Conservation (phyloP, 2,888 invertebrate genomes). For the Drosophila koepferae region DNA sequence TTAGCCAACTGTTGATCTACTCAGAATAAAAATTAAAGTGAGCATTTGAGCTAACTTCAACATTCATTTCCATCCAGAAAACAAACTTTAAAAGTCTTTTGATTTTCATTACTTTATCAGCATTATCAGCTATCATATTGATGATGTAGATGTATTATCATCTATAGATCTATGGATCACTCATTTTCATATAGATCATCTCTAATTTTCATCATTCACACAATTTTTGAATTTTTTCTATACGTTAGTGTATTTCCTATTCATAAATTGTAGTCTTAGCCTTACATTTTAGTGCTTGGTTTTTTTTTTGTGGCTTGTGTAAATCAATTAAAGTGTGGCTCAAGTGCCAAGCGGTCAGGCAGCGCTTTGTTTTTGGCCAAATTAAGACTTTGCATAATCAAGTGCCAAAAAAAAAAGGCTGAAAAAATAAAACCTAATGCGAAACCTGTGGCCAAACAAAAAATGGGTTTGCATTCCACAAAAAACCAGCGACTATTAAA, state of each 20-base stretch:
- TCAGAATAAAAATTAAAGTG: no score
- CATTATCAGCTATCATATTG: no score
- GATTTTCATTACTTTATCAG: no score
- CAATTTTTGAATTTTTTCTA: neutral
- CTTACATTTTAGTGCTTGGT: neutral
- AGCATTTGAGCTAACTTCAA: no score
- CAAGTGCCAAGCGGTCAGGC: slow-evolving; percentile 32
- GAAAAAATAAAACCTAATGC: slow-evolving; percentile 13
- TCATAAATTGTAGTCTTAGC: neutral
- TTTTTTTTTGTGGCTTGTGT: slow-evolving; percentile 27
- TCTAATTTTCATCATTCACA: no score
- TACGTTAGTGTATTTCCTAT: slow-evolving; percentile 3
- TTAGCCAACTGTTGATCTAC: no score
- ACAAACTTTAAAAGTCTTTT: no score
- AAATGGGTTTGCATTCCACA: slow-evolving; percentile 30
- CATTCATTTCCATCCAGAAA: no score
- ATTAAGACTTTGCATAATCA: slow-evolving; percentile 78
- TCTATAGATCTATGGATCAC: no score
- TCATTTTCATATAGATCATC: neutral
- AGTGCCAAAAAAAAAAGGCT: slow-evolving; percentile 35
- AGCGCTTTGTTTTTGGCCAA: slow-evolving; percentile 41
- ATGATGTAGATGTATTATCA: no score
- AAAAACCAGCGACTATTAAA: slow-evolving; percentile 56
- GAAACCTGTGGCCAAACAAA: slow-evolving; percentile 3
- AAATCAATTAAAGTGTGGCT: slow-evolving; percentile 39